A percentile compares a stretch with the other conserved stretches of the same genome.
Evolutionary conservation across 2,113 vertebrate genomes (phyloP).

Genomic region (Stegostoma tigrinum): DNA sequence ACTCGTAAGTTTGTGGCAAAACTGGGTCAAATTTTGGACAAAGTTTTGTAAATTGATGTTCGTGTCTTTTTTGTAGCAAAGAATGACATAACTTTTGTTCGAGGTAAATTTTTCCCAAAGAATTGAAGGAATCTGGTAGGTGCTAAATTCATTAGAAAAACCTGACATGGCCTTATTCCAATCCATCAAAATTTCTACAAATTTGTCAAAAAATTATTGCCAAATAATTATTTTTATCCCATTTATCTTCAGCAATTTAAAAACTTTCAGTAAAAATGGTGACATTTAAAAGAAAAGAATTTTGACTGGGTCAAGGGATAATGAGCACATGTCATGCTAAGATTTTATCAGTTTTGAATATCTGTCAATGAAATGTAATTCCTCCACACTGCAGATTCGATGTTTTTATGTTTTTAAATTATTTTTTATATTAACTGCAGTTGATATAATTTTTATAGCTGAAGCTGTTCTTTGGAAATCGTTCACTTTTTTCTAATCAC

Average conservation of each 20-base stretch:
- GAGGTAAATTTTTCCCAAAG: neutral
- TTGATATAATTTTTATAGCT: neutral
- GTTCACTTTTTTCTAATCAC: neutral
- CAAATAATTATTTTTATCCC: neutral
- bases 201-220: neutral
- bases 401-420: neutral
- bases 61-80: neutral
- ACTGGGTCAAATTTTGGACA: neutral
- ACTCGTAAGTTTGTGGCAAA: neutral
- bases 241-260: neutral
- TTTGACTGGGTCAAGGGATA: neutral
- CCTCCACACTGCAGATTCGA: neutral
- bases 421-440: neutral
- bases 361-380: constrained; percentile 21
- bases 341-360: neutral
- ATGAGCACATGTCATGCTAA: neutral
- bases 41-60: too few relatives aligned
- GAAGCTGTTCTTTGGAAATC: neutral
- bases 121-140: too few relatives aligned
- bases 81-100: neutral
- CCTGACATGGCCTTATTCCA: neutral
- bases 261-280: neutral
- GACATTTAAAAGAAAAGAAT: neutral
- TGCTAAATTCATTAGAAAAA: neutral
- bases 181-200: neutral